Conservation (phyloP, 2,888 invertebrate species). For the Bombylius major region DNA sequence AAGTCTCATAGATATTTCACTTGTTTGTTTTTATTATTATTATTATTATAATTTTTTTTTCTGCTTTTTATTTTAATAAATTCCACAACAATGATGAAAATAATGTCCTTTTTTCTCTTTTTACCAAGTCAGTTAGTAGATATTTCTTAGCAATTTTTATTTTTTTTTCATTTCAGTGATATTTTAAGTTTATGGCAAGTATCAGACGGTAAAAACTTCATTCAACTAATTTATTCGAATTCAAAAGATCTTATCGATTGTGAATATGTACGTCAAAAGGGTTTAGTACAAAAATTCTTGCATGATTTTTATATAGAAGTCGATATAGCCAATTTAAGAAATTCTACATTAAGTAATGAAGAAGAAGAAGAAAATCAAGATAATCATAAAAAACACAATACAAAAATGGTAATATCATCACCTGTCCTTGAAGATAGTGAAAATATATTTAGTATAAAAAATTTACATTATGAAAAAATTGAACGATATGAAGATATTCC, state of each 20-base stretch:
- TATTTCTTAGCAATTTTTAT: not conserved
- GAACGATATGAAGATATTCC: conserved; percentile 10
- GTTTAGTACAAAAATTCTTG: conserved; percentile 37
- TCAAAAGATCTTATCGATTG: conserved; percentile 41
- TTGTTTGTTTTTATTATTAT: no score
- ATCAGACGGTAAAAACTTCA: conserved; percentile 42
- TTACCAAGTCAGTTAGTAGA: no score
- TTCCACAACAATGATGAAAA: no score
- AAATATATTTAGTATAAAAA: conserved; percentile 11
- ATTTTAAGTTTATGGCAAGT: conserved; percentile 40
- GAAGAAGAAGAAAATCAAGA: not conserved
- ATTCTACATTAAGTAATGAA: conserved; percentile 9
- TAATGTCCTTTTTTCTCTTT: no score
- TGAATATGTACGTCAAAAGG: conserved; percentile 38
- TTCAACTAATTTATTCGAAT: conserved; percentile 44
- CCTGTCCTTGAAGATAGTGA: not conserved
- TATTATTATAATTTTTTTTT: no score
- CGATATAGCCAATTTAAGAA: conserved; percentile 11
- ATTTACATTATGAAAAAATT: conserved; percentile 12
- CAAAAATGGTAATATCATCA: no score
- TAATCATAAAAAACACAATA: not conserved
- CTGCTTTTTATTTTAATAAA: no score
- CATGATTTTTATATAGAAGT: conserved; percentile 37
- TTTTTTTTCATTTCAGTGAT: conserved; percentile 26
- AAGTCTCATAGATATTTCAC: no score